Evolutionary conservation across 2,888 invertebrate genomes (phyloP), one percentile per base, ranked within the genome.

Genomic region (Slavum lentiscoides): DNA sequence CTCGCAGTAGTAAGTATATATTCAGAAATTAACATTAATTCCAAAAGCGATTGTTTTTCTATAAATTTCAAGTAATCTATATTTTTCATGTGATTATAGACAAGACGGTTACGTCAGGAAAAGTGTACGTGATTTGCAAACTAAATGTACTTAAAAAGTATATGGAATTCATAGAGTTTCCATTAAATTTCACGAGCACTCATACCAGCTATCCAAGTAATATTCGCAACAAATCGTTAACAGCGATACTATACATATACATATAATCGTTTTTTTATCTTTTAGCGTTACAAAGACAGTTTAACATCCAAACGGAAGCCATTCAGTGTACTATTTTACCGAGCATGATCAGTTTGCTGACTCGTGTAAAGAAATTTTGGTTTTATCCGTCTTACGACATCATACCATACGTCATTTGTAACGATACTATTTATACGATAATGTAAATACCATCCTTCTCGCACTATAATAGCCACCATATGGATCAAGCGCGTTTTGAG

Each of bases 401-500:
- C 81, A 89, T 90, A 0, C 89, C 91, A 83, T 91, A 91, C 83
- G 87, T 92, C 6, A 87, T 94, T 21, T 92, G 92, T 75, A 94
- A 94, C 86, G 90, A 92, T 84, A 91, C 91, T 19, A 88, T 90
- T 53, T 85, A 88, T 0, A 86, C 89, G 0, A 85, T 94, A 43
- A 73, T 73, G 73, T 73, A 13, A 64, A n/a, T 64, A 74, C 30
- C 7, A 74, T 74, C 30, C 8, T 8, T 17, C 8, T 61, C 15
- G 30, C 4, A 30, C 30, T 30, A 30, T 30, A 30, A 30, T 4
- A 30, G 4, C 30, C 30, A 2, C 30, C 30, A 30, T n/a, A n/a
- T 39, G 39, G 39, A 7, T 39, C n/a, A n/a, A 7, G 39, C 43
- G 9, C 43, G 43, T 5, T 43, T 43, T 9, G 9, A 43, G 6